Conservation (phyloP, 53 echinoderm and acorn worm genomes). For the Holothuria leucospilota region DNA sequence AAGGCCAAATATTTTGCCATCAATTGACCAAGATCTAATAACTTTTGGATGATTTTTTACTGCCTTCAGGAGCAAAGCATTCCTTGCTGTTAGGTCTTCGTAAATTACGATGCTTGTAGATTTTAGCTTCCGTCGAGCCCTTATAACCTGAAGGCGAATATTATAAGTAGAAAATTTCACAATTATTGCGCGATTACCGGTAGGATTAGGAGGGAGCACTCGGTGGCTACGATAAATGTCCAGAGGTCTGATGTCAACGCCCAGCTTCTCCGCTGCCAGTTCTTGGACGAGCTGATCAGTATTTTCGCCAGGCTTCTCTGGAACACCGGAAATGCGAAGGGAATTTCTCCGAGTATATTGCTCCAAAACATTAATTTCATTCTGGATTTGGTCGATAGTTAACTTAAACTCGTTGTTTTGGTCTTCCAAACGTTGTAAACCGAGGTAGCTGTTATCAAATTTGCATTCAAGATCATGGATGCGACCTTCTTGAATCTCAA, state of each 20-base stretch:
- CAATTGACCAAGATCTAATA: no score
- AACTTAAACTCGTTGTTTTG: background rate
- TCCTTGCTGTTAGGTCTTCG: no score
- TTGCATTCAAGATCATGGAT: conserved; percentile 12
- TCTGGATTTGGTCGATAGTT: background rate
- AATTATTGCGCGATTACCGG: background rate
- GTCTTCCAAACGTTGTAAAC: background rate
- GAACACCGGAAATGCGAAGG: no score
- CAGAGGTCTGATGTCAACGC: background rate
- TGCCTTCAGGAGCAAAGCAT: no score
- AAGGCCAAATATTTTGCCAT: no score
- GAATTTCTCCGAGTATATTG: no score
- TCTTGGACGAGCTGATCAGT: no score
- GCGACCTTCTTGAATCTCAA: background rate
- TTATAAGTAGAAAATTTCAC: background rate
- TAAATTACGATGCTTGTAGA: no score
- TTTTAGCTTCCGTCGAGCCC: no score
- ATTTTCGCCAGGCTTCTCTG: no score
- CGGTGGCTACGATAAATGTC: background rate
- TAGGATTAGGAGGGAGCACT: background rate
- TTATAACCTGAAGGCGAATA: no score
- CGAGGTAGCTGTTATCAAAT: background rate
- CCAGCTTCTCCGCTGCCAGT: background rate
- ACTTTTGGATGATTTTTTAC: no score
- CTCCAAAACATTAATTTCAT: background rate